Percentiles rank a stretch among this genome's conserved stretches.
Evolutionary conservation across 2,888 invertebrate species (phyloP).

Genomic region (Xylota segnis): DNA sequence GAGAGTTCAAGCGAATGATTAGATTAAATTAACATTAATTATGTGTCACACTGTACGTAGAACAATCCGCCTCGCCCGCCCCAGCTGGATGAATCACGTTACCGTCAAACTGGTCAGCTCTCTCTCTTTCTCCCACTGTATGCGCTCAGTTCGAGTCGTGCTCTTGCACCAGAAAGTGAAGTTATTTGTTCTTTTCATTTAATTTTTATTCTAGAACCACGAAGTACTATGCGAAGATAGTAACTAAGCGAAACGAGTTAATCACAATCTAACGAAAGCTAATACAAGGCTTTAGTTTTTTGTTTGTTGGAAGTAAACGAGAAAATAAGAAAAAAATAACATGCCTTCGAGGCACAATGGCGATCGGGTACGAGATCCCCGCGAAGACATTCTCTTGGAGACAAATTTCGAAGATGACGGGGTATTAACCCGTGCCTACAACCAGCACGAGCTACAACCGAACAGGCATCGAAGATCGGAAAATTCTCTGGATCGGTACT

Average conservation of each 20-base stretch:
- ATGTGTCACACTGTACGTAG: constrained; percentile 63
- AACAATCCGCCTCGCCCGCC: constrained; percentile 21
- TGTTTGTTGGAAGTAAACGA: neutral
- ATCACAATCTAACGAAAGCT: constrained; percentile 4
- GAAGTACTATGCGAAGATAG: constrained; percentile 35
- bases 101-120: constrained; percentile 5
- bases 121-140: constrained; percentile 29
- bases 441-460: constrained; percentile 82
- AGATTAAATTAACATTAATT: constrained; percentile 76
- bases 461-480: constrained; percentile 83
- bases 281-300: neutral
- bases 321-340: neutral
- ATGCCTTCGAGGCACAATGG: constrained; percentile 79
- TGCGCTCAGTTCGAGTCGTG: constrained; percentile 55
- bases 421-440: constrained; percentile 83
- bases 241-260: constrained; percentile 25
- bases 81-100: constrained; percentile 55
- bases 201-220: constrained; percentile 58
- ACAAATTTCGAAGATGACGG: constrained; percentile 85
- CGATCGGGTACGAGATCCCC: constrained; percentile 83
- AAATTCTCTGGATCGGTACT: constrained; percentile 84
- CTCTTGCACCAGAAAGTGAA: constrained; percentile 69
- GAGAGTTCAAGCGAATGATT: constrained; percentile 67
- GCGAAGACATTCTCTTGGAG: constrained; percentile 84
- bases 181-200: constrained; percentile 45